Evolutionary conservation across 1,140 invertebrate genomes (phyloP).

Genomic region (Lethocerus indicus): DNA sequence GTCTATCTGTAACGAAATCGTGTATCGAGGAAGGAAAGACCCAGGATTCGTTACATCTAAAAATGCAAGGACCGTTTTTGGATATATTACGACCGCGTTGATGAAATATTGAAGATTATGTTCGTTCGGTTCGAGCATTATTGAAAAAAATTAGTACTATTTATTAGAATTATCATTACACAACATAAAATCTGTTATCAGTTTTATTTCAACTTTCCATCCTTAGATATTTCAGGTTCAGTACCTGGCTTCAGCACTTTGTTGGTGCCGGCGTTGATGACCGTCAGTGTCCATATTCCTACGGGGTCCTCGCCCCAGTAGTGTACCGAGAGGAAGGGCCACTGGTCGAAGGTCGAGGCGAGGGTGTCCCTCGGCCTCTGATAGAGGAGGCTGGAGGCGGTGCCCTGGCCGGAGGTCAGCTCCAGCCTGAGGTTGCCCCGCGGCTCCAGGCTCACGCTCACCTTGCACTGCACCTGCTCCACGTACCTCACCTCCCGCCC

Average conservation of each 20-base stretch:
- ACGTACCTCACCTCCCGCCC: conserved; percentile 77
- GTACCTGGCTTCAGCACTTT: conserved; percentile 2
- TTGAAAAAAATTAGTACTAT: not conserved
- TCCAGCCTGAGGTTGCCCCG: conserved; percentile 68
- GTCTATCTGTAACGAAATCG: too few species aligned
- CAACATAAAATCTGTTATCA: too few species aligned
- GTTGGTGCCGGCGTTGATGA: conserved; percentile 63
- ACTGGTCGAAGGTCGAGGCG: conserved; percentile 86
- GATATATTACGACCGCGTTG: too few species aligned
- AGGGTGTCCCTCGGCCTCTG: conserved; percentile 76
- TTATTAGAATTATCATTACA: not conserved
- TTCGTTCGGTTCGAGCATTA: too few species aligned
- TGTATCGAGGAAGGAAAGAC: too few species aligned
- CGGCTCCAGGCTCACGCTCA: conserved; percentile 69
- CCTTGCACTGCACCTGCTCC: conserved; percentile 86
- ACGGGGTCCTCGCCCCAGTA: conserved; percentile 90
- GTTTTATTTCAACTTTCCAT: too few species aligned
- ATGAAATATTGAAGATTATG: too few species aligned
- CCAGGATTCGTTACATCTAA: too few species aligned
- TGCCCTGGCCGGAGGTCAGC: conserved; percentile 76
- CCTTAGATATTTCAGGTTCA: too few species aligned
- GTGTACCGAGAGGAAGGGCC: conserved; percentile 94
- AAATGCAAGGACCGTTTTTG: too few species aligned
- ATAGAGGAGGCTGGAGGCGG: conserved; percentile 70
- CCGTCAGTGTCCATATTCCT: conserved; percentile 81